Evolutionary conservation across 2,888 invertebrate genomes (phyloP), one percentile per base, ranked within the genome.

Genomic region (Prosopocoilus inquinatus): DNA sequence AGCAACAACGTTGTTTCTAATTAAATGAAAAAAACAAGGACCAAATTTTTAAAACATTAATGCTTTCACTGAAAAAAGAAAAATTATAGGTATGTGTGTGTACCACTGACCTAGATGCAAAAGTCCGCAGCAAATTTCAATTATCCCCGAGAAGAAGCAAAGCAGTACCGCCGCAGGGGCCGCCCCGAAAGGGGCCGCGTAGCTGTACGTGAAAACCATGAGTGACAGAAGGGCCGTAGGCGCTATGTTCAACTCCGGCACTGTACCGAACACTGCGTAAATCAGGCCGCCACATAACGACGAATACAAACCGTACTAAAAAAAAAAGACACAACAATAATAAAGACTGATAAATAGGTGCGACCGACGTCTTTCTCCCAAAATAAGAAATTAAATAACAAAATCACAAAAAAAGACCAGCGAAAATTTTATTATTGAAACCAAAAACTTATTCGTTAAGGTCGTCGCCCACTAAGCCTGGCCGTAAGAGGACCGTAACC

Each of bases 251-350:
- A 87, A 80, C 73, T 87, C 86, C 3, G 84, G 82, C 57, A 83
- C 82, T 2, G 89, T 89, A 1, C 91, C 91, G 73, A 91, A 83
- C n/a, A 90, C 59, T 12, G 85, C 84, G 77, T 92, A 92, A 11
- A 91, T 81, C 66, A 91, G 85, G 56, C 89, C 88, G 3, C 91
- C 91, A 67, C 85, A 83, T 65, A 91, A 85, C 0, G 90, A 88
- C 1, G 90, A 88, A 77, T 92, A 92, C n/a, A 92, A 79, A 1
- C 92, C 92, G 78, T 88, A 91, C 88, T 92, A 82, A 57, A 78
- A 76, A 44, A 74, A 76, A 56, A 32, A n/a, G n/a, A n/a, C n/a
- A n/a, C n/a, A n/a, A 28, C 7, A 28, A 28, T 28, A 28, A 28
- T 28, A 16, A 16, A 2, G 3, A 16, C 16, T n/a, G n/a, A n/a